Conservation (phyloP, 2,888 invertebrate species). For the Sylvicola fuscatus region DNA sequence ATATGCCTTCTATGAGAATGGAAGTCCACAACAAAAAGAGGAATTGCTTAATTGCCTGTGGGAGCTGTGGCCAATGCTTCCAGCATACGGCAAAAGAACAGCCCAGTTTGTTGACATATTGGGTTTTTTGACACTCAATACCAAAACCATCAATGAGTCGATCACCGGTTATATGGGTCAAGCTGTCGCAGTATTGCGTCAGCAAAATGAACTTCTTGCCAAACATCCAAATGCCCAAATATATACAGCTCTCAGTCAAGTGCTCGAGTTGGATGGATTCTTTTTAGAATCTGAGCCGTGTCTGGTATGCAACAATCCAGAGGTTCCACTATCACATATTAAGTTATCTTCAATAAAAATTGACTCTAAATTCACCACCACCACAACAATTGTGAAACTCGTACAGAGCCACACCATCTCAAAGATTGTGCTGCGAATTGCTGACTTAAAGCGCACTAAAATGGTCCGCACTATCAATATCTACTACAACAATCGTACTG, state of each 20-base stretch:
- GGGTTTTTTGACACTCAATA: constrained; percentile 84
- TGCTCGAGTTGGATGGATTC: constrained; percentile 88
- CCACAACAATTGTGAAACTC: constrained; percentile 91
- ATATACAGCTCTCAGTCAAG: constrained; percentile 81
- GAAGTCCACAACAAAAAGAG: constrained; percentile 55
- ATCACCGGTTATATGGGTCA: constrained; percentile 61
- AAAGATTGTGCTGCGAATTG: constrained; percentile 78
- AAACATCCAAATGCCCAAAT: constrained; percentile 88
- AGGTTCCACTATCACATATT: constrained; percentile 75
- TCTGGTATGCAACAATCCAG: constrained; percentile 93
- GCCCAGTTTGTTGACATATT: constrained; percentile 93
- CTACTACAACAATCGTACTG: constrained; percentile 89
- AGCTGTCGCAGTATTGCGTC: constrained; percentile 63
- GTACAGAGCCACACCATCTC: constrained; percentile 90
- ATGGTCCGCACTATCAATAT: constrained; percentile 94
- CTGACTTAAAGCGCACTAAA: constrained; percentile 89
- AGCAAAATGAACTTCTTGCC: constrained; percentile 74
- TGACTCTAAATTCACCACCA: constrained; percentile 95
- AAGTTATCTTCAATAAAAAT: constrained; percentile 86
- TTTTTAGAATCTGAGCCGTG: constrained; percentile 95
- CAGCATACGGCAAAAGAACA: constrained; percentile 81
- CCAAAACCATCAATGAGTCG: constrained; percentile 43
- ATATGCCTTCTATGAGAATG: constrained; percentile 69
- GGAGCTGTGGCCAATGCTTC: constrained; percentile 79
- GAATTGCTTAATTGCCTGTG: constrained; percentile 64